These are phyloP conservation scores for Crocuta crocuta DNA, from an alignment of 2,113 vertebrate species.

Conservation along the genomic window DNA sequence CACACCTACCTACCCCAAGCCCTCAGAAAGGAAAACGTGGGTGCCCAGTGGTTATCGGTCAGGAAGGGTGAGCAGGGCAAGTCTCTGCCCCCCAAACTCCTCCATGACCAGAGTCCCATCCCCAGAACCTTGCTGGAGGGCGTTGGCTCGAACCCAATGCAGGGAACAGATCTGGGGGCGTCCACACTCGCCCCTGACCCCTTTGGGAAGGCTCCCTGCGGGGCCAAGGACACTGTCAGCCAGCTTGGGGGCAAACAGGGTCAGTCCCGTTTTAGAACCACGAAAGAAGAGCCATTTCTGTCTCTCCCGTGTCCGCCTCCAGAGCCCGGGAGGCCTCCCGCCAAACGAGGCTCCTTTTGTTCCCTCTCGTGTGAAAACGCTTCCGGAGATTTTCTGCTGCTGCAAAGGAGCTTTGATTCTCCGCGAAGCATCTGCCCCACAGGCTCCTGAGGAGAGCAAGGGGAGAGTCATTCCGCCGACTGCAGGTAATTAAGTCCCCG, in stretches of 20 bases:
- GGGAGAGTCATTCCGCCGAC: background rate
- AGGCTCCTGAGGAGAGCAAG: rapidly evolving
- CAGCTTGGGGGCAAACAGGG: rapidly evolving
- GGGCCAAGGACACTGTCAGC: background rate
- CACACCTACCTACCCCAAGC: rapidly evolving
- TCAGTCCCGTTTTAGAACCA: background rate
- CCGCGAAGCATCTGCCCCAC: background rate
- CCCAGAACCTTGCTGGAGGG: background rate
- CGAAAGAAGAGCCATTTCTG: background rate
- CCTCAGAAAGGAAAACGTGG: rapidly evolving
- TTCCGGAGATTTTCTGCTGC: background rate
- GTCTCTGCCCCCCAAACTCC: background rate
- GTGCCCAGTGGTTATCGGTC: rapidly evolving
- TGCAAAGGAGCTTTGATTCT: background rate
- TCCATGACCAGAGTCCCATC: rapidly evolving
- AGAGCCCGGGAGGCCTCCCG: rapidly evolving
- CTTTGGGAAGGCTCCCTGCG: no score
- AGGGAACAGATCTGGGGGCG: rapidly evolving
- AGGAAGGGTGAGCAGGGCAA: background rate
- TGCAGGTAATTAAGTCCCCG: constrained; percentile 34
- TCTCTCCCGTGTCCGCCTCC: rapidly evolving
- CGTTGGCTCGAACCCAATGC: rapidly evolving
- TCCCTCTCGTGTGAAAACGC: background rate
- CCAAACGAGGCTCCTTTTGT: background rate
- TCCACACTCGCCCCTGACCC: background rate